Conservation (phyloP, 1,140 invertebrate genomes). For the Papilio polyxenes region DNA sequence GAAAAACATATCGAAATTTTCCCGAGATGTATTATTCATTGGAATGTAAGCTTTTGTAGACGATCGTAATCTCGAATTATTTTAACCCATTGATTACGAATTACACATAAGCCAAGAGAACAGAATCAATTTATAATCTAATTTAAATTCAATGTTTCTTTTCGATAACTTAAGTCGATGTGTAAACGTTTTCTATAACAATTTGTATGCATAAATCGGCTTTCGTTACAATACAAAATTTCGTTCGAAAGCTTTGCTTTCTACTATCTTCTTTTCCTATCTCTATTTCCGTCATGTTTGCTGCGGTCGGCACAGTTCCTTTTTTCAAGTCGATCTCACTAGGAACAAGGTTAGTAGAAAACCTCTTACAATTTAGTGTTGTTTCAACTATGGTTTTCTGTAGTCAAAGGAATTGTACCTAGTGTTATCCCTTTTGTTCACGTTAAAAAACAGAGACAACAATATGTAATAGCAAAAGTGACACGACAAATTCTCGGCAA, state of each 20-base stretch:
- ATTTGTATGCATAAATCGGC: constrained; percentile 19
- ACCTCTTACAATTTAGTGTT: too few species aligned
- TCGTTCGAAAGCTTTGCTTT: not conserved
- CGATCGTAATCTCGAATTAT: constrained; percentile 6
- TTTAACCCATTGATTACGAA: constrained; percentile 22
- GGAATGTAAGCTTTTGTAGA: not conserved
- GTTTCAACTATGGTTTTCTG: too few species aligned
- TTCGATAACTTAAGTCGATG: constrained; percentile 27
- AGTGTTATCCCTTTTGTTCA: too few species aligned
- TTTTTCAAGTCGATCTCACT: too few species aligned
- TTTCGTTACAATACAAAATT: not conserved
- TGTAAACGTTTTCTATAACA: constrained; percentile 34
- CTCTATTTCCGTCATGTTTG: too few species aligned
- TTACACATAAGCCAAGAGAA: constrained; percentile 28
- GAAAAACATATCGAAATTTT: not conserved
- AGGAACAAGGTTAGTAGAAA: too few species aligned
- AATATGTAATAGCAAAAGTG: not conserved
- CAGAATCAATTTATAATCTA: constrained; percentile 36
- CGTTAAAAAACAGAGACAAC: not conserved
- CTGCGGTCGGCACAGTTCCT: too few species aligned
- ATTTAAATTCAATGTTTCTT: constrained; percentile 29
- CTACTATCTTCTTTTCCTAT: not conserved
- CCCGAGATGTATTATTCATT: not conserved
- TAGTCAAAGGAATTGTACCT: too few species aligned
- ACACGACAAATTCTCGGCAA: not conserved